Base-by-base conservation (phyloP, 2,888 invertebrate species). In the Lasioglossum villosulum region DNA sequence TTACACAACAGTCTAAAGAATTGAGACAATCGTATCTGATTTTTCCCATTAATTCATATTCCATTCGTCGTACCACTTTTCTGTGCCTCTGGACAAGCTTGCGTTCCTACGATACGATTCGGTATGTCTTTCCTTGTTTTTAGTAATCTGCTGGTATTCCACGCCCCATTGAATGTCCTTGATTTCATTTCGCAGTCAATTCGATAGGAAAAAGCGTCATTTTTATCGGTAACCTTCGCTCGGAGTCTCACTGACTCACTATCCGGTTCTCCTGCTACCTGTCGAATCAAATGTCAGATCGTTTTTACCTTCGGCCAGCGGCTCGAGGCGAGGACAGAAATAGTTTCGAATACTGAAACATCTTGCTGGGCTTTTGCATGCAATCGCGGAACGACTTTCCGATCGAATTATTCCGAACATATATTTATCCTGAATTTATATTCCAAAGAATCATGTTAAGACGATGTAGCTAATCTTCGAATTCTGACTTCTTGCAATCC, bases 151-250 rank as follows among this genome's bases (percentile, higher is more conserved):
- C 23, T 27, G 66, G 16, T 56, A 52, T 75, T 88, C 91, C 83
- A 91, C 80, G 91, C 88, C 76, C 80, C 83, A 78, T 66, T 83
- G 87, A 63, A 39, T 84, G 89, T 86, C 90, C 91, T 91, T 91
- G 91, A 89, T 91, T 91, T 77, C 76, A 79, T 90, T 88, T 76
- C 59, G 39, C 70, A 80, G 83, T 72, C 72, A 83, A 84, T 86
- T 86, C 56, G 68, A 75, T 68, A 71, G 79, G 37, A 82, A 88
- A 90, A 78, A 84, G 68, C 39, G 78, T 72, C 42, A 84, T 78
- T 86, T 84, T 86, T 84, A 70, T 74, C 79, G 74, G 75, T 77
- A 83, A 80, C 83, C 83, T 86, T 83, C 85, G 75, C 30, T 42
- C 23, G 59, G n/a, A 80, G 75, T 66, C 45, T 76, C 23, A 76